These are phyloP conservation scores for Astropecten irregularis DNA, from an alignment of 53 echinoderm and acorn worm species.

Conservation along the genomic window DNA sequence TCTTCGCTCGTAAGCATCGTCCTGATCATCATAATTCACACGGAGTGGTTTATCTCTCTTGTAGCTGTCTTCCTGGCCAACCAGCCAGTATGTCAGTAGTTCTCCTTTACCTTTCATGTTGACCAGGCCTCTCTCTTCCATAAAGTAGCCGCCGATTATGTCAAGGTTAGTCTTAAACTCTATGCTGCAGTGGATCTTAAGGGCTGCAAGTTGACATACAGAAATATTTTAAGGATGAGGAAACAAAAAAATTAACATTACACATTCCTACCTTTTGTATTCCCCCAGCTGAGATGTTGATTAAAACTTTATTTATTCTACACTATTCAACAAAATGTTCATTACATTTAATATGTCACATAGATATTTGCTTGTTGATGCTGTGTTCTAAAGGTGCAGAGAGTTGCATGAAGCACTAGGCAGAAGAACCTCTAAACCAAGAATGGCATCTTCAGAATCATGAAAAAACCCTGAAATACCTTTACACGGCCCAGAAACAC, in stretches of 20 bases:
- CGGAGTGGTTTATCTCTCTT: slow-evolving; percentile 68
- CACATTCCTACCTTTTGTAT: too few species aligned
- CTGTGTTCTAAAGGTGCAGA: too few species aligned
- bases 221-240: neutral
- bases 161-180: slow-evolving; percentile 66
- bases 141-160: slow-evolving; percentile 76
- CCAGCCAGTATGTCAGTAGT: slow-evolving; percentile 89
- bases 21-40: slow-evolving; percentile 43
- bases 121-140: slow-evolving; percentile 85
- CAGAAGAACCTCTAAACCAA: too few species aligned
- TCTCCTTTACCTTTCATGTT: slow-evolving; percentile 98
- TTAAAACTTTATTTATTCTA: too few species aligned
- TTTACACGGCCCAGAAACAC: too few species aligned
- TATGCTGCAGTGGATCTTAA: slow-evolving; percentile 89
- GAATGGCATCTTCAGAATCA: too few species aligned
- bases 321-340: too few species aligned
- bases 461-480: too few species aligned
- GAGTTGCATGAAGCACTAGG: too few species aligned
- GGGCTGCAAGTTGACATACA: slow-evolving; percentile 57
- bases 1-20: slow-evolving; percentile 37
- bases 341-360: too few species aligned
- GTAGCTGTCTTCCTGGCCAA: slow-evolving; percentile 68
- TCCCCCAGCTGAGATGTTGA: too few species aligned
- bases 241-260: neutral
- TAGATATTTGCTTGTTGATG: too few species aligned